A percentile compares a stretch with the other conserved stretches of the same genome.
phyloP scores from a whole-genome alignment of 2,797 vertebrate species.

The Odontamblyopus lacepedii region DNA sequence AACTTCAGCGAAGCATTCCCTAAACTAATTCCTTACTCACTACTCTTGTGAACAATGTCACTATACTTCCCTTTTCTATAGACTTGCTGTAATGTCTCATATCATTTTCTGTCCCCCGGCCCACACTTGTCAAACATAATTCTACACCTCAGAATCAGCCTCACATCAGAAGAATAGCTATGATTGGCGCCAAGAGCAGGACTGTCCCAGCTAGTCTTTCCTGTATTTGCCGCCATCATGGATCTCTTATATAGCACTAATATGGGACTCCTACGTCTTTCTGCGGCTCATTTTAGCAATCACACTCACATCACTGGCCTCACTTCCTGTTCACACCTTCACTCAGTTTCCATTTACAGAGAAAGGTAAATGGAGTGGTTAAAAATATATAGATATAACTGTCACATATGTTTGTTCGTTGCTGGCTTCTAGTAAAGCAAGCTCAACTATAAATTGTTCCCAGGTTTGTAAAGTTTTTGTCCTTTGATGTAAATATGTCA shows the following conservation, averaged over 20 bases:
- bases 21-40: neutral
- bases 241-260: neutral
- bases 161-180: conserved; percentile 38
- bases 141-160: conserved; percentile 28
- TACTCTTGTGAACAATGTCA: neutral
- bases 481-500: too few relatives aligned
- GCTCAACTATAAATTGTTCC: too few relatives aligned
- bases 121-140: conserved; percentile 52
- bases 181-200: conserved; percentile 38
- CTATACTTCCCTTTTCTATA: too few relatives aligned
- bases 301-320: conserved; percentile 10
- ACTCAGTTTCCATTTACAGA: neutral
- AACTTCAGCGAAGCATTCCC: too few relatives aligned
- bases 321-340: conserved; percentile 11
- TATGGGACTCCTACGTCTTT: neutral
- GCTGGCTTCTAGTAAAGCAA: too few relatives aligned
- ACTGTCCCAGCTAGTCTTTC: neutral
- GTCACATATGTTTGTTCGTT: too few relatives aligned
- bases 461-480: too few relatives aligned
- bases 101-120: conserved; percentile 29
- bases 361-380: neutral
- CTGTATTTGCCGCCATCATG: neutral
- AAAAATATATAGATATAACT: neutral
- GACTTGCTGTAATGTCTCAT: neutral
- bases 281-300: conserved; percentile 21